Conservation (phyloP, 2,888 invertebrate species). For the Parnassius orleans region DNA sequence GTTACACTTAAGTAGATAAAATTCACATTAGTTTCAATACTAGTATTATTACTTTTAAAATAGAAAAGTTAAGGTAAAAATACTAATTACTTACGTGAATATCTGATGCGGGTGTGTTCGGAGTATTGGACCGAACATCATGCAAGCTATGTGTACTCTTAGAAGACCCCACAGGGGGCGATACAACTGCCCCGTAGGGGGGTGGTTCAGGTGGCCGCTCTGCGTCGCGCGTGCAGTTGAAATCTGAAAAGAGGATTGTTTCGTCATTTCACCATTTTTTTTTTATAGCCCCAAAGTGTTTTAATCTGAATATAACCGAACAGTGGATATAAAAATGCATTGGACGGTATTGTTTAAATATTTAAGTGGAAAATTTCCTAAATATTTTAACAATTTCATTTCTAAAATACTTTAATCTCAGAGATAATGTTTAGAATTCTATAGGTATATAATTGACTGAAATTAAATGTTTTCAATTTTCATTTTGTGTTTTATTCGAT, state of each 20-base stretch:
- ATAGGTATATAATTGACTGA: no score
- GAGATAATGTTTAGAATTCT: no score
- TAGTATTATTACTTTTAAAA: no score
- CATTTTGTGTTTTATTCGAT: not conserved
- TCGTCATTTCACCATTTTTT: slow-evolving; percentile 14
- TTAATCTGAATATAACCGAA: not conserved
- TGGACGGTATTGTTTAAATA: no score
- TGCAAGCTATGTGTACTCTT: slow-evolving; percentile 65
- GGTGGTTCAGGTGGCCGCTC: slow-evolving; percentile 70
- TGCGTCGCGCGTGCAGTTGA: slow-evolving; percentile 60
- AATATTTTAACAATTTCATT: no score
- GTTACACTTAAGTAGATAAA: no score
- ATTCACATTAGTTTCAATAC: no score
- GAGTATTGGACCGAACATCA: slow-evolving; percentile 59
- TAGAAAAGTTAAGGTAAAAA: not conserved
- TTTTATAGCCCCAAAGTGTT: not conserved
- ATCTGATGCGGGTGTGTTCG: slow-evolving; percentile 68
- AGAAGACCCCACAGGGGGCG: slow-evolving; percentile 63
- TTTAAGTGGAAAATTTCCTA: no score
- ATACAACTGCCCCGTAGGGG: slow-evolving; percentile 64
- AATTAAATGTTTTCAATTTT: no score
- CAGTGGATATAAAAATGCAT: not conserved
- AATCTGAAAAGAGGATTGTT: slow-evolving; percentile 45
- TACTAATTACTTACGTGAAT: slow-evolving; percentile 52
- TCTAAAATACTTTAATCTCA: no score